Conservation (phyloP, 2,888 invertebrate genomes). For the Pyrocoelia pectoralis region DNA sequence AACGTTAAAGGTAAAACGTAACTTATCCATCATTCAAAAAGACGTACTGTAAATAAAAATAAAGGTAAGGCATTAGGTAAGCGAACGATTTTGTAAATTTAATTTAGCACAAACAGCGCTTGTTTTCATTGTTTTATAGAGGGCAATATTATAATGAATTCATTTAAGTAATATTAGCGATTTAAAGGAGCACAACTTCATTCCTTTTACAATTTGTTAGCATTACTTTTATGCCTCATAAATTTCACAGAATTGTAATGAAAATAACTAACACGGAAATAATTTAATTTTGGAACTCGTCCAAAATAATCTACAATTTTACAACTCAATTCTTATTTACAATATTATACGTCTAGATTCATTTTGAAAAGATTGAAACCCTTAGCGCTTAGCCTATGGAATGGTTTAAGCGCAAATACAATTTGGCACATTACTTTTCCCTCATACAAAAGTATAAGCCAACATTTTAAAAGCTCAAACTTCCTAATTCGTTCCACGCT, state of each 20-base stretch:
- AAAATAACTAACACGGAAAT: constrained; percentile 40
- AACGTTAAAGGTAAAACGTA: not conserved
- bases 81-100: too few species aligned
- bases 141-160: constrained; percentile 1
- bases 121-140: not conserved
- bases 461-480: constrained; percentile 30
- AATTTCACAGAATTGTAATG: constrained; percentile 46
- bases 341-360: constrained; percentile 10
- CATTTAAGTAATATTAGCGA: constrained; percentile 8
- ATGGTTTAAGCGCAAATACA: constrained; percentile 30
- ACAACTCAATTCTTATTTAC: constrained; percentile 7
- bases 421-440: constrained; percentile 28
- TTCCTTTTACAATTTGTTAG: constrained; percentile 49
- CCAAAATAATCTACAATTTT: constrained; percentile 18
- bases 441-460: constrained; percentile 38
- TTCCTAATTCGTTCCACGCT: constrained; percentile 39
- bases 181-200: constrained; percentile 35
- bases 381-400: constrained; percentile 21
- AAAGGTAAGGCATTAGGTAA: too few species aligned
- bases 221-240: constrained; percentile 46
- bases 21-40: too few species aligned
- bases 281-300: constrained; percentile 29
- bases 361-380: constrained; percentile 13
- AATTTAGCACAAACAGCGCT: too few species aligned
- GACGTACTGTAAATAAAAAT: not conserved